phyloP scores from a whole-genome alignment of 2,888 invertebrate genomes.

The Lutraria lutraria region DNA sequence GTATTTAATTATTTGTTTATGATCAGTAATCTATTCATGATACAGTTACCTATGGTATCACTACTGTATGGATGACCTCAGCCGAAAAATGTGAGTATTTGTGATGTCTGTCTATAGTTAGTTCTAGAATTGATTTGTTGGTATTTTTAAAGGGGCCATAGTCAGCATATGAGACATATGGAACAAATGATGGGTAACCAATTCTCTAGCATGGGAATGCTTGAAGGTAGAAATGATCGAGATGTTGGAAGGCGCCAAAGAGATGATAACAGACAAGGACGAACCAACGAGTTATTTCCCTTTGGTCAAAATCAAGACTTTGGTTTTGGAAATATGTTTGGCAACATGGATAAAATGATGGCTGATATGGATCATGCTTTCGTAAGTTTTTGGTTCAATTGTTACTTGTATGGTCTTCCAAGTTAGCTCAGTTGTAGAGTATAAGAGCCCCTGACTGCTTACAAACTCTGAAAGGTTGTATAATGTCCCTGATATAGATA shows the following conservation, averaged over 20 bases:
- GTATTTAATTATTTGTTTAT: too few species aligned
- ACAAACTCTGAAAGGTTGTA: too few species aligned
- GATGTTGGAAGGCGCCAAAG: conserved; percentile 25
- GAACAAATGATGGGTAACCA: conserved; percentile 73
- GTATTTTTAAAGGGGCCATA: conserved; percentile 67
- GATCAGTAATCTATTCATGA: too few species aligned
- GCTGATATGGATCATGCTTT: conserved; percentile 78
- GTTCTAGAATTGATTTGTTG: background rate
- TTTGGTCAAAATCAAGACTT: conserved; percentile 64
- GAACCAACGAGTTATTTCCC: conserved; percentile 61
- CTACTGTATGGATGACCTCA: too few species aligned
- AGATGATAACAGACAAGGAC: conserved; percentile 38
- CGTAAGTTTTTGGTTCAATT: conserved; percentile 75
- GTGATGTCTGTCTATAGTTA: too few species aligned
- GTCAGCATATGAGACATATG: conserved; percentile 78
- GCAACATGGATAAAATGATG: conserved; percentile 83
- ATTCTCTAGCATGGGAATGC: conserved; percentile 67
- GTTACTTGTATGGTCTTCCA: background rate
- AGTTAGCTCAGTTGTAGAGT: too few species aligned
- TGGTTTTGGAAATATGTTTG: conserved; percentile 78
- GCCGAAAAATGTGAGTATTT: too few species aligned
- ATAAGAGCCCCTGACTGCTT: too few species aligned
- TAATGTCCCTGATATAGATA: too few species aligned
- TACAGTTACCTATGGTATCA: too few species aligned
- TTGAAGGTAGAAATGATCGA: conserved; percentile 42